These are phyloP conservation scores for Chloebia gouldiae DNA, from an alignment of 2,113 vertebrate genomes.

Conservation along the genomic window DNA sequence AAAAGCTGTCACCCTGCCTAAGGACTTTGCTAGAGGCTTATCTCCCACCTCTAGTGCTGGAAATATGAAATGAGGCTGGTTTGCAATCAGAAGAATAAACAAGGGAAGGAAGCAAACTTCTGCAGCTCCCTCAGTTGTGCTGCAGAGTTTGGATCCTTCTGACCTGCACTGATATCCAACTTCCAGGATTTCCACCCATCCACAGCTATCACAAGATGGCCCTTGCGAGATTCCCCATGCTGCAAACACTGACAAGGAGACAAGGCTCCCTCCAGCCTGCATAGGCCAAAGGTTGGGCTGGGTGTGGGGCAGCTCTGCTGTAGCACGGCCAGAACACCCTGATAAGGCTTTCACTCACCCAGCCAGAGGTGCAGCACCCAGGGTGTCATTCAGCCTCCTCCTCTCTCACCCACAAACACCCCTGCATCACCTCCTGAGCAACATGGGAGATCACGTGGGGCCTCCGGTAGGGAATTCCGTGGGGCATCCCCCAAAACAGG, in stretches of 20 bases:
- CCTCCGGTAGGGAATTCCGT: rapidly evolving
- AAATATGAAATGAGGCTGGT: background rate
- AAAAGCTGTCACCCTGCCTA: background rate
- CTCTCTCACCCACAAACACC: background rate
- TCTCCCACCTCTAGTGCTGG: background rate
- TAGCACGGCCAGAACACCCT: background rate
- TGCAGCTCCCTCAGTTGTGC: rapidly evolving
- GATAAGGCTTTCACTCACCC: background rate
- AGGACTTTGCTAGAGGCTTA: background rate
- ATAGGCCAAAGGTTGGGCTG: slow-evolving; percentile 27
- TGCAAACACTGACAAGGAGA: background rate
- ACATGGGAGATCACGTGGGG: rapidly evolving
- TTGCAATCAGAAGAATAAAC: background rate
- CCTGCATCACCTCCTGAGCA: rapidly evolving
- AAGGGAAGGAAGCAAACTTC: background rate
- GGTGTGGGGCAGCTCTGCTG: background rate
- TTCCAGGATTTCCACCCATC: background rate
- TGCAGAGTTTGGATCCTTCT: background rate
- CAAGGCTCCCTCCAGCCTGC: background rate
- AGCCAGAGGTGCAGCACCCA: background rate
- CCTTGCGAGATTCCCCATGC: background rate
- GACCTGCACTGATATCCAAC: background rate
- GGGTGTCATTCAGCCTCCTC: background rate
- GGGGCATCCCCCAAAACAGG: rapidly evolving
- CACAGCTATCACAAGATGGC: background rate